Evolutionary conservation across 2,888 invertebrate species (phyloP), one percentile per base, ranked within the genome.

Genomic region (Dryocosmus kuriphilus): DNA sequence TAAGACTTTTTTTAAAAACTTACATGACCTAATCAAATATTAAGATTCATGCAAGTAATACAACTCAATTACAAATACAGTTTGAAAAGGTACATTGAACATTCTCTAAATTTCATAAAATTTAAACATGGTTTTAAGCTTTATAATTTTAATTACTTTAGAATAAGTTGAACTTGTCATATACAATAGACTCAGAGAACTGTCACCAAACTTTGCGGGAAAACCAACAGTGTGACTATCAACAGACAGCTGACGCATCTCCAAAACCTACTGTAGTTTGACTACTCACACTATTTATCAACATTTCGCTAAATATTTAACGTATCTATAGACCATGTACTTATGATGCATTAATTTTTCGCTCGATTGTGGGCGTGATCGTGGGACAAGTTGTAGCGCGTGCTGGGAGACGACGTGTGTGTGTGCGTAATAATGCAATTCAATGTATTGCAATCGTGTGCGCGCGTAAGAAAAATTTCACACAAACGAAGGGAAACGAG

Each of bases 271-370:
- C 75, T 71, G 71, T 81, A 71, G 79, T 76, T 77, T 77, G 75
- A 78, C 79, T 83, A 82, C 38, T 55, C 77, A 76, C 75, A 67
- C 74, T 73, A 63, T 65, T 78, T 77, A 81, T 55, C 35, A 76
- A 81, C 80, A 80, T 76, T 65, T 78, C 77, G 80, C 79, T 83
- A 83, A 81, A 81, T 82, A 80, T 77, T 80, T 79, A 74, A 79
- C 57, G 78, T 75, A 75, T 77, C 75, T 79, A 79, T 78, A 79
- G 78, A 78, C 79, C 79, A 71, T 81, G 71, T 55, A 77, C 63
- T 76, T 74, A 74, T 67, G 74, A 74, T 78, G 22, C 32, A 57
- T 74, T 41, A 65, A 30, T 38, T 38, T 27, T 63, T 71, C 60
- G 55, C 76, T 75, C 79, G 76, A 75, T 75, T 79, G 78, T 62